Evolutionary conservation across 2,888 invertebrate species (phyloP), one percentile per base, ranked within the genome.

Genomic region (Ferdinandea cuprea): DNA sequence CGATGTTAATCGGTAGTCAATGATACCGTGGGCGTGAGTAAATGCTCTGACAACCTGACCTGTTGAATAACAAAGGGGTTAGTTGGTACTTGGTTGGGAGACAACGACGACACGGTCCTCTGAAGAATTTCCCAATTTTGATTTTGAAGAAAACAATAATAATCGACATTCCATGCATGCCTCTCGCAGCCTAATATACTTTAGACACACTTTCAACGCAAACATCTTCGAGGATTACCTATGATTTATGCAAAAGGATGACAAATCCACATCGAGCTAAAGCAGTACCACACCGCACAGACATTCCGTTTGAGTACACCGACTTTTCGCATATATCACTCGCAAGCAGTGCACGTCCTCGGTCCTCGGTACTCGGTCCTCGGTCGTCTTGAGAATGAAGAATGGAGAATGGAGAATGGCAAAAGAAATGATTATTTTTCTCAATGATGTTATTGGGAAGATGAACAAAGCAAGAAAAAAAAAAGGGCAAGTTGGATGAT

Each of bases 1-100:
- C 32, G 50, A 81, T 76, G 58, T 81, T 83, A 81, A 83, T 77
- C 77, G 81, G 81, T 66, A 77, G 81, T 83, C 81, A 66, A 83
- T 81, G 71, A 77, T 77, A 66, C 61, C 37, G 30, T 44, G 21
- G 71, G 59, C 58, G 71, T 69, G 56, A 48, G 59, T 65, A 56
- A 61, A 77, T 21, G 61, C 21, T 72, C 61, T 61, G 25, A 61
- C 72, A 44, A 65, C 21, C 52, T 65, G 40, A 77, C 81, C 81
- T 83, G 81, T 83, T 83, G 81, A 81, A 58, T 59, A 15, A 58
- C 32, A 72, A 72, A 63, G 50, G 71, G 44, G n/a, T n/a, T n/a
- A n/a, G n/a, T 52, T 76, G n/a, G 44, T 40, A 11, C 35, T n/a
- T n/a, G n/a, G n/a, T n/a, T n/a, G n/a, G n/a, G n/a, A n/a, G n/a